These are phyloP conservation scores for Acromyrmex heyeri DNA, from an alignment of 1,140 invertebrate genomes.

Conservation along the genomic window DNA sequence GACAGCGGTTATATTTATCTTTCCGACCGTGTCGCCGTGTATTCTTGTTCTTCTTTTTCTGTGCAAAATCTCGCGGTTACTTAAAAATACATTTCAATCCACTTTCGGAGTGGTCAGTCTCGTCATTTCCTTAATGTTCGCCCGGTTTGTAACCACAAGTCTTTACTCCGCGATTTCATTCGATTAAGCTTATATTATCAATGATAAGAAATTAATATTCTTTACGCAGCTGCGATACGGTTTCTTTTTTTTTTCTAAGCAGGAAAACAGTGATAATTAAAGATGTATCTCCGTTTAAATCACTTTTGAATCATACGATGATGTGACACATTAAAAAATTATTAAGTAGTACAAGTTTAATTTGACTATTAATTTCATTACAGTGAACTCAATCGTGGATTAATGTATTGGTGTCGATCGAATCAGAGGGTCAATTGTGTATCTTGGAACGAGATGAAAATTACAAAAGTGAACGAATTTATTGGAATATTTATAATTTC, in stretches of 20 bases:
- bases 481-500: no score
- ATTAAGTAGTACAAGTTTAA: constrained; percentile 11
- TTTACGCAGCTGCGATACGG: not conserved
- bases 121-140: not conserved
- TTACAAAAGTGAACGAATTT: no score
- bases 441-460: no score
- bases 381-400: not conserved
- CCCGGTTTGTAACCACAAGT: not conserved
- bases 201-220: not conserved
- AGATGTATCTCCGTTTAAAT: not conserved
- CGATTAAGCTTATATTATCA: not conserved
- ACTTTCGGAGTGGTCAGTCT: not conserved
- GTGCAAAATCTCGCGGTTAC: constrained; percentile 33
- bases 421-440: no score
- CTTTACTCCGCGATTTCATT: not conserved
- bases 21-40: constrained; percentile 35
- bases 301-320: constrained; percentile 2
- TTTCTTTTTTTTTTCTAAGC: constrained; percentile 15
- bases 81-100: constrained; percentile 41
- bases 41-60: constrained; percentile 38
- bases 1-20: constrained; percentile 68
- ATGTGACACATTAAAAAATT: not conserved
- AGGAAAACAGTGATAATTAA: not conserved
- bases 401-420: not conserved
- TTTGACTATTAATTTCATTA: constrained; percentile 8